phyloP scores from a whole-genome alignment of 2,113 vertebrate genomes.

The Xiphorhynchus elegans region DNA sequence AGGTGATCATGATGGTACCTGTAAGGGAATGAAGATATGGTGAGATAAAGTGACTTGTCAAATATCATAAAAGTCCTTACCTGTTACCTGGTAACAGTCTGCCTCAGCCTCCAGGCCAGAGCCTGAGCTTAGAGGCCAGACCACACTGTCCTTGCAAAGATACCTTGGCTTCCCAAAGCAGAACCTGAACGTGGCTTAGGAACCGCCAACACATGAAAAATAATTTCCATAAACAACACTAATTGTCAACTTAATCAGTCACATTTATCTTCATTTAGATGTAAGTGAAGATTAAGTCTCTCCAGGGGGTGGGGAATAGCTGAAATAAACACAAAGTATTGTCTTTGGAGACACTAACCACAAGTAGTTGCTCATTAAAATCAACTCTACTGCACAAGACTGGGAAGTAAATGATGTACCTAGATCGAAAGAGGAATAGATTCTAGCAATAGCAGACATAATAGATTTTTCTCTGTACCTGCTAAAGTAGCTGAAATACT shows the following conservation, averaged over 20 bases:
- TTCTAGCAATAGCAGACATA: not conserved
- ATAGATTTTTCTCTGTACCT: not conserved
- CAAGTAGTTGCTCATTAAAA: constrained; percentile 12
- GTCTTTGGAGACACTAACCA: not conserved
- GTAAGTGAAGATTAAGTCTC: constrained; percentile 30
- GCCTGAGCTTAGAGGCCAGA: not conserved
- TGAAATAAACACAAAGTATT: constrained; percentile 34
- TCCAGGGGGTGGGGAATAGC: not conserved
- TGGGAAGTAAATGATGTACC: not conserved
- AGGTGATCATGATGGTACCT: not conserved
- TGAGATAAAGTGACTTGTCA: not conserved
- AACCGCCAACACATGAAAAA: not conserved
- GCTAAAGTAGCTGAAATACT: constrained; percentile 26
- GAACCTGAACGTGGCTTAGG: not conserved
- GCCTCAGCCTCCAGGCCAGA: not conserved
- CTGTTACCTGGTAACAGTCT: not conserved
- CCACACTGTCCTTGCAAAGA: not conserved
- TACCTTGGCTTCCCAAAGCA: not conserved
- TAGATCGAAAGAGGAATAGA: not conserved
- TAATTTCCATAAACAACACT: constrained; percentile 5
- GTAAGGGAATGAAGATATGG: not conserved
- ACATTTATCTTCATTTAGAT: constrained; percentile 25
- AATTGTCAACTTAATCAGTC: constrained; percentile 28
- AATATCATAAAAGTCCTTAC: not conserved
- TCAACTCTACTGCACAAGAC: not conserved